Evolutionary conservation across 2,888 invertebrate genomes (phyloP), one percentile per base, ranked within the genome.

Genomic region (Alloscopus bannaensis): DNA sequence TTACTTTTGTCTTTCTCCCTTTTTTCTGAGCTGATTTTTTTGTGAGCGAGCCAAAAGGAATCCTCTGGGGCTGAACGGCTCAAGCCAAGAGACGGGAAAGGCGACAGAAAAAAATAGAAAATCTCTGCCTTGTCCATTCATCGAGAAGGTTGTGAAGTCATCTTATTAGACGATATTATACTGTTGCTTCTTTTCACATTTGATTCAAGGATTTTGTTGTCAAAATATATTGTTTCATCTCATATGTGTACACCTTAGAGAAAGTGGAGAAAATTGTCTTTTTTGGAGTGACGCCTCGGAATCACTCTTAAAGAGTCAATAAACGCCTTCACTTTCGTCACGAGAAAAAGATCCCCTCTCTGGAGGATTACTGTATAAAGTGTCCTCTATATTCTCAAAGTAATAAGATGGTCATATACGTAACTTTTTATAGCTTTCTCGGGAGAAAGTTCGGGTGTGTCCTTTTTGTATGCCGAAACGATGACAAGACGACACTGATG

Each of bases 271-370:
- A 36, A 36, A 36, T 8, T 36, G 36, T 36, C 36, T 36, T 6
- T n/a, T n/a, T n/a, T n/a, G n/a, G 6, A 11, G 71, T 52, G 64
- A 52, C 64, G 52, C 55, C 40, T 31, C 55, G 72, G 26, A 72
- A 64, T 72, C 72, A 72, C 55, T 72, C 72, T 72, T 64, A 72
- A 72, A 72, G 72, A 55, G 40, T 64, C 64, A 72, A 64, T 64
- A 64, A 72, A 64, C 72, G 64, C 64, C 64, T 55, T 40, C 64
- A 72, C 64, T 64, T 64, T 72, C 72, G 52, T 72, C 72, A 72
- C 55, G 26, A 72, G 71, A 16, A 28, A 42, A 31, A 59, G 70
- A 70, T 50, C 26, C 60, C 59, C 47, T 47, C 62, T 72, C 72
- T 28, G 24, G 62, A 72, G 72, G 57, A 55, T 69, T 69, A 59